These are phyloP conservation scores for Lepus timidus DNA, from an alignment of 2,113 vertebrate species.

Conservation along the genomic window DNA sequence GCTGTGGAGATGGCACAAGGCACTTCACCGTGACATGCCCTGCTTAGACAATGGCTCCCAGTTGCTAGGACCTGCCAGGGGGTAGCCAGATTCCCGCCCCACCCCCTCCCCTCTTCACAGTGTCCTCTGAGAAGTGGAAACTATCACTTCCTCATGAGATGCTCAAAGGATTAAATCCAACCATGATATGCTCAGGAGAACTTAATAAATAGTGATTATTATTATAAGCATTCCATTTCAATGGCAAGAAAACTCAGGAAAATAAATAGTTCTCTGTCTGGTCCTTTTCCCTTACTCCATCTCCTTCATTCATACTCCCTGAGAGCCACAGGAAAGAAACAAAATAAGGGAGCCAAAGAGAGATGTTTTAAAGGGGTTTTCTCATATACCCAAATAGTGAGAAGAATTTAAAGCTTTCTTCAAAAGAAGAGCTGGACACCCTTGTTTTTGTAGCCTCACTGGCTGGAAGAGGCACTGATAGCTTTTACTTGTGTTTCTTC, in stretches of 20 bases:
- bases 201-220: background rate
- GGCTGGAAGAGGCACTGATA: background rate
- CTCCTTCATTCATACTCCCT: background rate
- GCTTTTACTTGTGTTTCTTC: background rate
- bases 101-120: background rate
- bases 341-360: background rate
- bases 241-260: background rate
- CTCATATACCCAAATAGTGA: background rate
- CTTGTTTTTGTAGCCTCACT: background rate
- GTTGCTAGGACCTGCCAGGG: background rate
- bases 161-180: background rate
- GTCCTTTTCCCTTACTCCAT: background rate
- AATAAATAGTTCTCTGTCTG: background rate
- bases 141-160: background rate
- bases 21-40: background rate
- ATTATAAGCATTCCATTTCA: background rate
- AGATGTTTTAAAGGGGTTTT: background rate
- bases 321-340: background rate
- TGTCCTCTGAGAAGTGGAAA: background rate
- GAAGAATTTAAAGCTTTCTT: background rate
- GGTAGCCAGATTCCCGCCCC: background rate
- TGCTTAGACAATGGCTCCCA: background rate
- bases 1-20: background rate
- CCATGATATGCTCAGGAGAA: background rate
- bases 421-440: background rate